Percentiles rank a stretch among this genome's conserved stretches.
Evolutionary conservation across 2,888 invertebrate genomes (phyloP).

Genomic region (Sphecodes monilicornis): DNA sequence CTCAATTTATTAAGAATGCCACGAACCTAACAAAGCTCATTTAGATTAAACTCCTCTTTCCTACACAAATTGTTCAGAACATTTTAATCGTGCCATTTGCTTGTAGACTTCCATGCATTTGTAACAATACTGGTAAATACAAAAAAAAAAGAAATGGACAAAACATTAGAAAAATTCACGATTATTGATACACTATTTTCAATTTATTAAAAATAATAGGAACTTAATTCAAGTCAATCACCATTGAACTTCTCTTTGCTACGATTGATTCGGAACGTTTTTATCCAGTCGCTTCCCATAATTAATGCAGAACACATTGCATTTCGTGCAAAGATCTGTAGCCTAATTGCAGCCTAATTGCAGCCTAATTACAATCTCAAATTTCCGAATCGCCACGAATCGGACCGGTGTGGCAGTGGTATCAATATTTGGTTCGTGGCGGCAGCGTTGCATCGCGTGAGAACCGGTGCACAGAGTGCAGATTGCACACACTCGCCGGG

Average conservation of each 20-base stretch:
- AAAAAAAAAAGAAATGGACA: no score
- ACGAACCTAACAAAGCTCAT: no score
- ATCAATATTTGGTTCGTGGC: neutral
- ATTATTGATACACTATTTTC: no score
- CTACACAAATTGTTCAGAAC: no score
- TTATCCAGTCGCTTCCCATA: neutral
- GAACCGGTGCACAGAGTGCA: constrained; percentile 33
- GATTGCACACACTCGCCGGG: neutral
- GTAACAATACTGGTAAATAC: no score
- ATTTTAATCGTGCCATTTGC: no score
- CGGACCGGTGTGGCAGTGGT: neutral
- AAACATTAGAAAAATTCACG: no score
- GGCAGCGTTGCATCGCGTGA: constrained; percentile 40
- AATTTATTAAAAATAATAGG: neutral
- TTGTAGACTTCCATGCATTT: no score
- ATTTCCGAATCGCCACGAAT: neutral
- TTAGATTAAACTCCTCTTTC: no score
- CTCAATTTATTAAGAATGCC: no score
- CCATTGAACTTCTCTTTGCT: neutral
- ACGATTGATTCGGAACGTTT: neutral
- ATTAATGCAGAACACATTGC: neutral
- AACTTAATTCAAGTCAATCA: neutral
- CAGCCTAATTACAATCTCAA: neutral
- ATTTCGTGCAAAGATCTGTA: neutral
- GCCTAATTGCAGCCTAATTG: neutral